Percentiles rank a stretch among this genome's conserved stretches.
Conservation (phyloP, 2,888 invertebrate species). For the Meliscaeva auricollis region DNA sequence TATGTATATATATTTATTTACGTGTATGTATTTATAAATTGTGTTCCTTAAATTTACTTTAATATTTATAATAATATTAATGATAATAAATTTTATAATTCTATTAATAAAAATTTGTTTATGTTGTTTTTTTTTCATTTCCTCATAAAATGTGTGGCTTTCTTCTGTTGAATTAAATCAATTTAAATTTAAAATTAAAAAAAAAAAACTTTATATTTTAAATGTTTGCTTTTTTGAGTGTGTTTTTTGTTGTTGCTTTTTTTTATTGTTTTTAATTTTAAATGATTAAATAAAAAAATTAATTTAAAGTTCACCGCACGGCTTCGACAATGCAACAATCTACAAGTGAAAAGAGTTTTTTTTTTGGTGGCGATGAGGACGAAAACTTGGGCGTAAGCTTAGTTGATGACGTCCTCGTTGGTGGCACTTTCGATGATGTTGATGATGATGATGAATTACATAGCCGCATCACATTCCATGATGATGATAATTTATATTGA, state of each 20-base stretch:
- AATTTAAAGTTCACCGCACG: slow-evolving; percentile 74
- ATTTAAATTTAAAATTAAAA: slow-evolving; percentile 38
- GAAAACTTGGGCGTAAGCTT: slow-evolving; percentile 72
- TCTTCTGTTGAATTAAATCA: slow-evolving; percentile 16
- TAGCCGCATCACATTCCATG: slow-evolving; percentile 69
- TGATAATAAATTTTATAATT: slow-evolving; percentile 72
- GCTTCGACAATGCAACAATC: slow-evolving; percentile 40
- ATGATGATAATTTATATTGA: slow-evolving; percentile 69
- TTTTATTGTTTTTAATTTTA: slow-evolving; percentile 45
- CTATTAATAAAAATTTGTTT: slow-evolving; percentile 69
- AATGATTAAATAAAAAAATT: slow-evolving; percentile 71
- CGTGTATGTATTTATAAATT: slow-evolving; percentile 52
- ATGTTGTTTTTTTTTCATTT: slow-evolving; percentile 35
- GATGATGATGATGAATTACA: slow-evolving; percentile 67
- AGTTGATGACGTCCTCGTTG: slow-evolving; percentile 26
- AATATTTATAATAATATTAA: slow-evolving; percentile 72
- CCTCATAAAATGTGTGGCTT: slow-evolving; percentile 40
- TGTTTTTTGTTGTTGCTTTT: slow-evolving; percentile 50
- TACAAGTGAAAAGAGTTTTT: slow-evolving; percentile 42
- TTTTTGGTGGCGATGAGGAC: slow-evolving; percentile 52
- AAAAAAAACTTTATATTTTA: slow-evolving; percentile 34
- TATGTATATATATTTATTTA: slow-evolving; percentile 40
- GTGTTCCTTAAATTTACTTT: slow-evolving; percentile 69
- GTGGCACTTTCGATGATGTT: slow-evolving; percentile 43
- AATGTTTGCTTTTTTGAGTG: slow-evolving; percentile 61